These are phyloP conservation scores for Lepidotrigona ventralis DNA, from an alignment of 1,140 invertebrate species.

Conservation along the genomic window DNA sequence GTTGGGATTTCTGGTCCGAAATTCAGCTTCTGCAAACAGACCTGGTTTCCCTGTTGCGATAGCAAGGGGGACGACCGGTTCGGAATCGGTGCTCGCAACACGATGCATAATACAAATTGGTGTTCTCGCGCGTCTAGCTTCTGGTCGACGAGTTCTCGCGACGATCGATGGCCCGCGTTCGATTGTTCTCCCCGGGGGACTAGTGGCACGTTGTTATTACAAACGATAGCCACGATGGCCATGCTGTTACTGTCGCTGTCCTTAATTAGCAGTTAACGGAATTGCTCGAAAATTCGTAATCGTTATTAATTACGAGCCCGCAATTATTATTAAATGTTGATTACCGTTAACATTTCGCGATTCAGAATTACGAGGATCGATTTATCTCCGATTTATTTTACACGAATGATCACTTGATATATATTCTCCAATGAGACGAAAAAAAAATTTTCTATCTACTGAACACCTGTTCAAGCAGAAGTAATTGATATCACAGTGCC, in stretches of 20 bases:
- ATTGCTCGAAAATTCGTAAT: conserved; percentile 34
- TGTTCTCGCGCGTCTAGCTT: conserved; percentile 46
- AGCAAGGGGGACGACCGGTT: background rate
- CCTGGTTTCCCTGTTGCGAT: background rate
- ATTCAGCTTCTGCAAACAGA: conserved; percentile 37
- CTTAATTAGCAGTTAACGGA: conserved; percentile 36
- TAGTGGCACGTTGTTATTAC: conserved; percentile 29
- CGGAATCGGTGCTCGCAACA: conserved; percentile 25
- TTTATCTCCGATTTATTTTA: background rate
- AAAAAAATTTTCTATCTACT: background rate
- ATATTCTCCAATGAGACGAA: background rate
- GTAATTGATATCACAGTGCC: too few species aligned
- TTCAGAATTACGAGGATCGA: background rate
- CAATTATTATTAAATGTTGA: too few species aligned
- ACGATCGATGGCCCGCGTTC: conserved; percentile 42
- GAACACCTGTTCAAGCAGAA: background rate
- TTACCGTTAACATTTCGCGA: conserved; percentile 7
- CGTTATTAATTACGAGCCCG: too few species aligned
- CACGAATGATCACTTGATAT: background rate
- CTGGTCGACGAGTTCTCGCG: conserved; percentile 33
- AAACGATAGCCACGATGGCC: conserved; percentile 15
- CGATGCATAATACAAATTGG: conserved; percentile 50
- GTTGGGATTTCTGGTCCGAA: conserved; percentile 5
- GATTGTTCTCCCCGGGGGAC: conserved; percentile 6
- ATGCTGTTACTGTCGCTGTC: background rate